Conservation (phyloP, 2,797 vertebrate genomes). For the Gallinago solitaria region DNA sequence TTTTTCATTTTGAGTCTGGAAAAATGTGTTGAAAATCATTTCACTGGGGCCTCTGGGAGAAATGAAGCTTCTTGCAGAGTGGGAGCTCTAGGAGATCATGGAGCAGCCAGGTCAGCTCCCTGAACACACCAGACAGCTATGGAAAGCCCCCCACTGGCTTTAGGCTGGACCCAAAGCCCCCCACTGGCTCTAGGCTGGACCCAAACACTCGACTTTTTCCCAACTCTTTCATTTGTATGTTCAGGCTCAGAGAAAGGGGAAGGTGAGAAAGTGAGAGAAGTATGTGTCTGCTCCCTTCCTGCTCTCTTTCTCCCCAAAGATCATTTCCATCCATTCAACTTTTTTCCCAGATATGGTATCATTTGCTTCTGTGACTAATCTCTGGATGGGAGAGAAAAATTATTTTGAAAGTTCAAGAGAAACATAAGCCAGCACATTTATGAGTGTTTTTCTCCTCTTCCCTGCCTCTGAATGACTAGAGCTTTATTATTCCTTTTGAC, state of each 20-base stretch:
- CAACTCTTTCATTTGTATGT: neutral
- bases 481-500: conserved; percentile 63
- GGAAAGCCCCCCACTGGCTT: neutral
- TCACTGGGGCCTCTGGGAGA: neutral
- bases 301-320: neutral
- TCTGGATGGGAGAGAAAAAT: conserved; percentile 35
- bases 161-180: neutral
- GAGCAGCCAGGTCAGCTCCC: neutral
- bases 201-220: neutral
- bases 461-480: conserved; percentile 39
- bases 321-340: neutral
- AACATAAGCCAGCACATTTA: conserved; percentile 60
- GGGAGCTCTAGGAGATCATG: neutral
- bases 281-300: neutral
- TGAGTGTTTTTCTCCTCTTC: conserved; percentile 58
- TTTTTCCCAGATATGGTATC: conserved; percentile 19
- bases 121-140: neutral
- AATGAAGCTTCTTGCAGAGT: conserved; percentile 4
- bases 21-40: conserved; percentile 51
- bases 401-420: conserved; percentile 39
- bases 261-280: neutral
- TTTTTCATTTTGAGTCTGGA: neutral
- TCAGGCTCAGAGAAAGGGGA: neutral
- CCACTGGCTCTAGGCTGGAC: neutral
- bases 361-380: conserved; percentile 43